Evolutionary conservation across 2,888 invertebrate genomes (phyloP).

Genomic region (Macropis europaea): DNA sequence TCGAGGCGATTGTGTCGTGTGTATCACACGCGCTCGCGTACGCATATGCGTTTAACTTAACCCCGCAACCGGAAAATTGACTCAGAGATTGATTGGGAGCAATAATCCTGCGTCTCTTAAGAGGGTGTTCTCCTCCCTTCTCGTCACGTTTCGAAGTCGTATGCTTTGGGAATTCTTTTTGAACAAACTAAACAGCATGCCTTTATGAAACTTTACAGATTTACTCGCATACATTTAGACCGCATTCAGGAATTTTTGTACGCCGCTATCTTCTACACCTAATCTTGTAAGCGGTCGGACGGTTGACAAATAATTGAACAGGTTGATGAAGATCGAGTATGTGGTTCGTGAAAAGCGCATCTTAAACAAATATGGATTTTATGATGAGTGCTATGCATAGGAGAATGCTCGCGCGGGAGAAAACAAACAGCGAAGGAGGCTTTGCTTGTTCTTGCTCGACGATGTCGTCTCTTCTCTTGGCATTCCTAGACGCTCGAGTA

Average conservation of each 20-base stretch:
- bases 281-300: neutral
- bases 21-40: neutral
- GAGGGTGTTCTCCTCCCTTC: too few relatives aligned
- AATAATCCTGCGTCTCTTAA: too few relatives aligned
- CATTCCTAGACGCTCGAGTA: neutral
- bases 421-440: conserved; percentile 16
- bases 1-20: conserved; percentile 32
- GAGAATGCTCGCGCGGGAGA: conserved; percentile 7
- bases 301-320: neutral
- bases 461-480: neutral
- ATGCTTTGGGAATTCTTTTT: too few relatives aligned
- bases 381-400: neutral
- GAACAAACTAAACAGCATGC: too few relatives aligned
- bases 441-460: neutral
- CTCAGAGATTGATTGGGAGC: neutral
- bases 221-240: too few relatives aligned
- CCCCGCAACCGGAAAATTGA: neutral
- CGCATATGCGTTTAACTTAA: neutral
- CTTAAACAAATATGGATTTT: conserved; percentile 18
- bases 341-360: neutral
- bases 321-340: neutral
- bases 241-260: too few relatives aligned
- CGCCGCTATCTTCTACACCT: neutral
- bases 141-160: too few relatives aligned
- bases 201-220: too few relatives aligned